Evolutionary conservation across 2,888 invertebrate species (phyloP).

Genomic region (Lasioglossum villosulum): DNA sequence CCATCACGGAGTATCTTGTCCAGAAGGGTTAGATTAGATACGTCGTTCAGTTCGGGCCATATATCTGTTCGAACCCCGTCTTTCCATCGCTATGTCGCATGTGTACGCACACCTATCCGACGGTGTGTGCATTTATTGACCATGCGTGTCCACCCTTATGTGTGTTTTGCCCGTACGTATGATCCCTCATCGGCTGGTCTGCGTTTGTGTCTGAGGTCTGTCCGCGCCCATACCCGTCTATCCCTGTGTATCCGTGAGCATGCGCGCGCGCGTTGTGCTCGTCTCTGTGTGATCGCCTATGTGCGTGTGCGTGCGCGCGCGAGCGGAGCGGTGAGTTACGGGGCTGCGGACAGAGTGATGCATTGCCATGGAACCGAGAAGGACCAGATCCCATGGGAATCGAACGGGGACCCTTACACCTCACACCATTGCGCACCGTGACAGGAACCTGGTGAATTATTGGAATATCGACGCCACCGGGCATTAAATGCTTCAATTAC

Average conservation of each 20-base stretch:
- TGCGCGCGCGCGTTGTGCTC: constrained; percentile 49
- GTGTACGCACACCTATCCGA: constrained; percentile 43
- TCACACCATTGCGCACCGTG: constrained; percentile 79
- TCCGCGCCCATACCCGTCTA: constrained; percentile 32
- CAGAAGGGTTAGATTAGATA: constrained; percentile 84
- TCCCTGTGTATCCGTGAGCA: background rate
- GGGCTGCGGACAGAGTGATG: constrained; percentile 84
- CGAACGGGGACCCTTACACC: constrained; percentile 80
- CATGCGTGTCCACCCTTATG: constrained; percentile 62
- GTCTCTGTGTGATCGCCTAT: no score
- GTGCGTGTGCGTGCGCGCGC: constrained; percentile 37
- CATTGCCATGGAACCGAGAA: constrained; percentile 82
- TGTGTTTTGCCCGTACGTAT: constrained; percentile 34
- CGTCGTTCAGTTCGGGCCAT: constrained; percentile 80
- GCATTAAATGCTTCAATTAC: constrained; percentile 82
- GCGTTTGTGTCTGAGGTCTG: constrained; percentile 29
- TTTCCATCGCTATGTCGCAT: constrained; percentile 75
- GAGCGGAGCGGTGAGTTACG: constrained; percentile 81
- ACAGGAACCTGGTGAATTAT: constrained; percentile 81
- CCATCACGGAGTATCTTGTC: constrained; percentile 81
- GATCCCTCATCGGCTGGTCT: constrained; percentile 13
- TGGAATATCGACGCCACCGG: constrained; percentile 82
- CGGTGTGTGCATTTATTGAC: constrained; percentile 67
- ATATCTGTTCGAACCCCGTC: constrained; percentile 79
- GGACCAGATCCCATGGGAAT: constrained; percentile 83